phyloP scores from a whole-genome alignment of 2,888 invertebrate genomes.

The Frankliniella fusca region DNA sequence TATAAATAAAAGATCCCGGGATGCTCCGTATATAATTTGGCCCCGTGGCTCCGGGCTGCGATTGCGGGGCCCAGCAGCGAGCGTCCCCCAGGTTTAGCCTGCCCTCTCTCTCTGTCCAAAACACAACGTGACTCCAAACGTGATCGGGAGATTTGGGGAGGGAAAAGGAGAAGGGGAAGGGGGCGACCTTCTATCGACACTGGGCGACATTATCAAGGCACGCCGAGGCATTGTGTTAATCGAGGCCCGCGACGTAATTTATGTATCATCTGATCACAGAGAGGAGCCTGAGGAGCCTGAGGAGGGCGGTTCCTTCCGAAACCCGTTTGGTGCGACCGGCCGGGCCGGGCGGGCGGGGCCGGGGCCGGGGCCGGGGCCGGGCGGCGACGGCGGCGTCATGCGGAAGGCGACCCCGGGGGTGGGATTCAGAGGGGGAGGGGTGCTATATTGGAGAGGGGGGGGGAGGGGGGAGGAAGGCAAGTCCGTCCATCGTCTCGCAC shows the following conservation, averaged over 20 bases:
- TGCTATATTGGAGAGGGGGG: too few relatives aligned
- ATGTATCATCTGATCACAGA: constrained; percentile 19
- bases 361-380: background rate
- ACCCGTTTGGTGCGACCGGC: constrained; percentile 1
- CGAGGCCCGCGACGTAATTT: constrained; percentile 13
- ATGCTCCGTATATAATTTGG: constrained; percentile 16
- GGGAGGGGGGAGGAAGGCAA: background rate
- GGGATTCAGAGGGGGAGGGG: background rate
- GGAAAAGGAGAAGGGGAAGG: too few relatives aligned
- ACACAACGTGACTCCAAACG: constrained; percentile 6
- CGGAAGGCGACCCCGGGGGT: background rate
- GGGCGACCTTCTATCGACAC: constrained; percentile 19
- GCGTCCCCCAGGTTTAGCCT: background rate
- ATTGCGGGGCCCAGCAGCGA: background rate
- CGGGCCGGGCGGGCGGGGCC: background rate
- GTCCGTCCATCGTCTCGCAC: background rate
- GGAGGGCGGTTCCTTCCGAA: constrained; percentile 20
- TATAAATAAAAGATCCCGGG: constrained; percentile 17
- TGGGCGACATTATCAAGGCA: constrained; percentile 15
- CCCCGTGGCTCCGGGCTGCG: constrained; percentile 9
- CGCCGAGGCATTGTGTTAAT: constrained; percentile 25
- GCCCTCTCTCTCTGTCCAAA: background rate
- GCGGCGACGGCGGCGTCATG: constrained; percentile 1
- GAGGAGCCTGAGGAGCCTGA: background rate
- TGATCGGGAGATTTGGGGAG: constrained; percentile 16